Base-by-base conservation (phyloP, 30 jellyfish, hydroid and myxozoan genomes). In the Phacellophora camtschatica region DNA sequence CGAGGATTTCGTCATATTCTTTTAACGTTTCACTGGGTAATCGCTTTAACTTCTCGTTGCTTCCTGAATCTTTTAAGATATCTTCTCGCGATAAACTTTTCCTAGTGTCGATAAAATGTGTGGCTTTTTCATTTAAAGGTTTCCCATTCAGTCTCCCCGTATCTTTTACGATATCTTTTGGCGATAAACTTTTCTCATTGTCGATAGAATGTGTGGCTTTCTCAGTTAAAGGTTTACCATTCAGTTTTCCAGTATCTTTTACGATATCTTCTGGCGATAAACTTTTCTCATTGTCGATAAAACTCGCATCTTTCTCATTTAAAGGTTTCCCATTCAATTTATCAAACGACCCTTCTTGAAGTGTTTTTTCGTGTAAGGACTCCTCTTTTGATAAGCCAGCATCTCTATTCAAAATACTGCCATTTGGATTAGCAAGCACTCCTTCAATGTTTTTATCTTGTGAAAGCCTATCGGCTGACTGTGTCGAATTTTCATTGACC, bases 1-100 rank as follows among this genome's bases (percentile, higher is more conserved):
- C 81, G 5, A 50, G 63, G 2, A 78, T 68, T 33, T 78, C 80
- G 19, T 39, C 81, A 74, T 78, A 63, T 15, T 78, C 90, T 46
- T 65, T 69, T 15, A 74, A 57, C 0, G 77, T 31, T 65, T 75
- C 54, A 33, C 76, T 74, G 23, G 76, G 45, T 19, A 67, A 20
- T 3, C 66, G 59, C 8, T 4, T 36, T 15, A 16, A n/a, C 2
- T 49, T 45, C 25, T 22, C 72, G 19, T 0, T 57, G 7, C n/a
- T 30, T 20, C 43, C 43, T 30, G 37, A 15, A 1, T 32, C 9
- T 13, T 58, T 36, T 0, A 7, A 32, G 4, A 24, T 24, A 1
- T 28, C 24, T 61, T 48, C 20, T 0, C 27, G n/a, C 4, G 25
- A 28, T 2, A 23, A 16, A 6, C 9, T 46, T 28, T 46, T 46